phyloP scores from a whole-genome alignment of 2,797 vertebrate genomes.

The Diceros bicornis region DNA sequence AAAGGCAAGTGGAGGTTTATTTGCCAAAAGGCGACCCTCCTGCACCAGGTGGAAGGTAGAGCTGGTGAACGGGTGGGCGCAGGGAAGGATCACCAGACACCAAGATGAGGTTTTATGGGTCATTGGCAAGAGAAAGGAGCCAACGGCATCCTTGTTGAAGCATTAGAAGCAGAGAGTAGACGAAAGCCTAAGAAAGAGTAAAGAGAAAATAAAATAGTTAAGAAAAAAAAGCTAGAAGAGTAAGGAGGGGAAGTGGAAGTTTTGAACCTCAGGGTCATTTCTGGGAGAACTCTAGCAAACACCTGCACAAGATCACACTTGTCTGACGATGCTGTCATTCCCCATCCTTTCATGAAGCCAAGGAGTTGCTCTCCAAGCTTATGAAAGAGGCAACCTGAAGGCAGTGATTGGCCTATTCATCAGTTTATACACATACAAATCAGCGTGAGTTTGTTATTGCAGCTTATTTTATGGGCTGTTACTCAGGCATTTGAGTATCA shows the following conservation, averaged over 20 bases:
- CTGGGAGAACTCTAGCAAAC: constrained; percentile 5
- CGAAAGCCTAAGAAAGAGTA: neutral
- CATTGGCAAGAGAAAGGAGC: neutral
- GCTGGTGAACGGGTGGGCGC: neutral
- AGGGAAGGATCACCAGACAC: neutral
- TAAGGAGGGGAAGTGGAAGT: neutral
- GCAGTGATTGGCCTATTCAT: neutral
- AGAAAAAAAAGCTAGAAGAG: neutral
- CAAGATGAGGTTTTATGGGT: neutral
- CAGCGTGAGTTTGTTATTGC: neutral
- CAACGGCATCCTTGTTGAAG: neutral
- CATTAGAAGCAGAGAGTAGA: neutral
- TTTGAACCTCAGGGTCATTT: neutral
- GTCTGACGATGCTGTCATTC: constrained; percentile 42
- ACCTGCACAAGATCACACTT: neutral
- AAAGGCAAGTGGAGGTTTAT: neutral
- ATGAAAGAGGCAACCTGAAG: neutral
- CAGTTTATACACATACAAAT: neutral
- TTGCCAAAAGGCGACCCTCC: neutral
- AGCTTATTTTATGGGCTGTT: constrained; percentile 35
- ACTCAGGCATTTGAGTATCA: neutral
- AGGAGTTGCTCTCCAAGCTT: neutral
- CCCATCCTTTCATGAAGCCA: neutral
- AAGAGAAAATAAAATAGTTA: neutral
- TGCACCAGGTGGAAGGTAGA: neutral